Percentiles rank a stretch among this genome's conserved stretches.
These are phyloP conservation scores for Cephus sareptanus DNA, from an alignment of 2,888 invertebrate species.

Conservation along the genomic window DNA sequence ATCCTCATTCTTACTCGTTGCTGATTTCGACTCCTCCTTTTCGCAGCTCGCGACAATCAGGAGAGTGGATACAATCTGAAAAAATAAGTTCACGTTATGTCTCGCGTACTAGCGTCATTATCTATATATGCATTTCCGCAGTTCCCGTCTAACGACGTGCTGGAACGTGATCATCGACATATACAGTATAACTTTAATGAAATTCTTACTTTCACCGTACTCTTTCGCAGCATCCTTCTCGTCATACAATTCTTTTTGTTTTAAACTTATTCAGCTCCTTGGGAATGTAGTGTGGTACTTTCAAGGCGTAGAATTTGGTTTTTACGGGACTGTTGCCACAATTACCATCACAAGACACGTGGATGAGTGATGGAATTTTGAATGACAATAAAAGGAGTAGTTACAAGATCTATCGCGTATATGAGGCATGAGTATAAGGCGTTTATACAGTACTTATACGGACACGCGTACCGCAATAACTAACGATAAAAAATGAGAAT, in stretches of 20 bases:
- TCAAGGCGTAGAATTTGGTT: neutral
- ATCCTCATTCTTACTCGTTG: conserved; percentile 12
- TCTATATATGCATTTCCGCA: neutral
- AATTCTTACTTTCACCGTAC: conserved; percentile 53
- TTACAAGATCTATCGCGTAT: neutral
- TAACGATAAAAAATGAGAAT: neutral
- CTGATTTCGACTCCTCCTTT: conserved; percentile 10
- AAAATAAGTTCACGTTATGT: neutral
- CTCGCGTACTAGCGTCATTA: neutral
- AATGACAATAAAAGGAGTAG: too few species aligned
- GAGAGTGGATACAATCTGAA: conserved; percentile 46
- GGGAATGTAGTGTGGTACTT: neutral
- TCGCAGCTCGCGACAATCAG: conserved; percentile 37
- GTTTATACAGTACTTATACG: neutral
- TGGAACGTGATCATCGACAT: conserved; percentile 30
- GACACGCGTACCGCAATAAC: neutral
- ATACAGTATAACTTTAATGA: conserved; percentile 28
- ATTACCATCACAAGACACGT: neutral
- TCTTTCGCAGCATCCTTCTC: conserved; percentile 19
- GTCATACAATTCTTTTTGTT: neutral
- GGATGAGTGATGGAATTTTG: neutral
- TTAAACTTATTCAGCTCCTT: neutral
- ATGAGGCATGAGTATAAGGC: neutral
- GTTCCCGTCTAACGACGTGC: neutral
- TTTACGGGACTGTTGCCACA: neutral